Base-by-base conservation (phyloP, 2,888 invertebrate species). In the Conchocele bisecta region DNA sequence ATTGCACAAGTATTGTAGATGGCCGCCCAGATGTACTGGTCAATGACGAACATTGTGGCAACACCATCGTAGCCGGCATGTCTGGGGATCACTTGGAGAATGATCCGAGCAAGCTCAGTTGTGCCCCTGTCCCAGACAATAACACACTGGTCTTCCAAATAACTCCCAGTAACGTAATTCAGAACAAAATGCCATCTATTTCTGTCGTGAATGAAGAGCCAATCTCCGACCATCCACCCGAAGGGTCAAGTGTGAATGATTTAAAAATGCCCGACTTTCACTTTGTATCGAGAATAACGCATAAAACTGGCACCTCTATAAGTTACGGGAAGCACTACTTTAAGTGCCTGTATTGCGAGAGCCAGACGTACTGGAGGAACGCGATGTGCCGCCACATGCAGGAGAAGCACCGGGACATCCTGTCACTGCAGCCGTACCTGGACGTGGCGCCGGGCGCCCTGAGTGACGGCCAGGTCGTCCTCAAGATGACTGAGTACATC, bases 401-500 rank as follows among this genome's bases (percentile, higher is more conserved):
- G 31, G 77, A 82, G 6, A 68, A 70, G 9, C 88, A 89, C 60
- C 48, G 61, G n/a, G 83, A 87, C n/a, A 69, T 83, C 28, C 56
- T 87, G 29, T 64, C 67, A 6, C 60, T 81, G n/a, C 83, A 83
- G 42, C 66, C 75, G 20, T 58, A 65, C 20, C 58, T 81, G 4
- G 66, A 69, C n/a, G 76, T 82, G 7, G 68, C 61, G 17, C 58
- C 37, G 22, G 46, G 73, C 0, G 31, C 33, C 50, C n/a, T 33
- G 1, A 64, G 50, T 20, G 74, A 77, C 13, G 79, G 81, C 37
- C 66, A 80, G 31, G 82, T 75, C 60, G 33, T 88, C 2, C 82
- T 88, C 75, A 86, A 83, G 68, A 85, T 88, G 86, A 85, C 86
- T 1, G 84, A 85, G 13, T 85, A 83, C 54, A 67, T 76, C 15